These are phyloP conservation scores for Mastomys natalensis DNA, from an alignment of 2,113 vertebrate genomes.

Conservation along the genomic window DNA sequence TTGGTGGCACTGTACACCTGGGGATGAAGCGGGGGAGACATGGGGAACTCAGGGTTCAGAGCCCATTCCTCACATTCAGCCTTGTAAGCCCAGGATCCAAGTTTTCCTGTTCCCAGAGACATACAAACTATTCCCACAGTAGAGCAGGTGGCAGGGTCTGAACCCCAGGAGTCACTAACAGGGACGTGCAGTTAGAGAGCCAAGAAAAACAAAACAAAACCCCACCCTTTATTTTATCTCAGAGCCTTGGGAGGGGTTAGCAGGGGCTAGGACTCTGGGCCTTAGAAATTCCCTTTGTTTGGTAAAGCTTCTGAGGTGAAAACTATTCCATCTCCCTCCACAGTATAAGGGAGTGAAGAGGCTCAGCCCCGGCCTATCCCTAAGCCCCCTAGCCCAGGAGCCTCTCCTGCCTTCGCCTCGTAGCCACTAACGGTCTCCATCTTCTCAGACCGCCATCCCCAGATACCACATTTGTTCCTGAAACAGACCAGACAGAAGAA, in stretches of 20 bases:
- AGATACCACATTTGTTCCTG: slow-evolving; percentile 98
- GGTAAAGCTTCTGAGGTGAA: not conserved
- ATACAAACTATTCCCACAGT: not conserved
- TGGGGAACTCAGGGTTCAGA: not conserved
- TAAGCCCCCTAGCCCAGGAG: not conserved
- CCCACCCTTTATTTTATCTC: not conserved
- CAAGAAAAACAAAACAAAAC: not conserved
- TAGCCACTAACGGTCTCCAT: slow-evolving; percentile 95
- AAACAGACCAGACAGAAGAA: slow-evolving; percentile 55
- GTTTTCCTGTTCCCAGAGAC: not conserved
- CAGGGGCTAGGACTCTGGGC: not conserved
- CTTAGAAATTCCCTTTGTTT: not conserved
- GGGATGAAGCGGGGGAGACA: not conserved
- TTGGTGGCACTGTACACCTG: slow-evolving; percentile 98
- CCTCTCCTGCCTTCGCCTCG: slow-evolving; percentile 93
- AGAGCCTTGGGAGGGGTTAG: not conserved
- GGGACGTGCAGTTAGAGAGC: not conserved
- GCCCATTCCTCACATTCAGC: not conserved
- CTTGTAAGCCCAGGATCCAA: not conserved
- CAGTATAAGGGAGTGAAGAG: accelerated
- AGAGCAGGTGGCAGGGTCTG: not conserved
- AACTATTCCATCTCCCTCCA: too few species aligned
- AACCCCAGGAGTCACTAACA: slow-evolving; percentile 70
- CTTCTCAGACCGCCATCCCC: slow-evolving; percentile 98
- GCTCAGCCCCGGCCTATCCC: not conserved